Evolutionary conservation across 2,797 vertebrate species (phyloP).

Genomic region (Strix occidentalis): DNA sequence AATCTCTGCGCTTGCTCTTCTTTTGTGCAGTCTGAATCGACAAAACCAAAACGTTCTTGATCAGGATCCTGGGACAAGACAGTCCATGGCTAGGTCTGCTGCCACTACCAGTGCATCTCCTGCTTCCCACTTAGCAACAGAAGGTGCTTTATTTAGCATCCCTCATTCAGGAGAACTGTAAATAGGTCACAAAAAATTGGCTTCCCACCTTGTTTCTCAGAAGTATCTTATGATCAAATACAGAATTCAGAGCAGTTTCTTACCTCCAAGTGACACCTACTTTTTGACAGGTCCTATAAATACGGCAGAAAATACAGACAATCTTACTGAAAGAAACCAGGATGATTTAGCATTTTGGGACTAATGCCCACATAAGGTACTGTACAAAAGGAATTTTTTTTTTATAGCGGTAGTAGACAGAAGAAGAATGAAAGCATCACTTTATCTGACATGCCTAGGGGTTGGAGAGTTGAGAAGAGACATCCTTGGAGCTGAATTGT

Average conservation of each 20-base stretch:
- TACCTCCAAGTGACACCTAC: background rate
- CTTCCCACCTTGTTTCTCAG: constrained; percentile 17
- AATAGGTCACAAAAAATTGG: constrained; percentile 41
- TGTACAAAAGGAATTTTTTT: background rate
- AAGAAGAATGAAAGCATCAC: background rate
- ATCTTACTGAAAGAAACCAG: background rate
- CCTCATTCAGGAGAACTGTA: constrained; percentile 1
- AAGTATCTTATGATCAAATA: constrained; percentile 18
- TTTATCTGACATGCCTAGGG: background rate
- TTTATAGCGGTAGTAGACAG: background rate
- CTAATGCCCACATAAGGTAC: background rate
- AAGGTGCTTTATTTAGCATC: constrained; percentile 29
- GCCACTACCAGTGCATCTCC: background rate
- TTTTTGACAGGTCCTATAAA: constrained; percentile 37
- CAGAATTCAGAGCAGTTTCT: constrained; percentile 14
- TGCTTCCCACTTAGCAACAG: constrained; percentile 23
- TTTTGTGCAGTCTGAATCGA: background rate
- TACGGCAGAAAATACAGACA: background rate
- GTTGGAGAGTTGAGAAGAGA: background rate
- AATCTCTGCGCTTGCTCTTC: background rate
- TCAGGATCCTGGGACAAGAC: background rate
- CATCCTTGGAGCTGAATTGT: background rate
- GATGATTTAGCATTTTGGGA: background rate
- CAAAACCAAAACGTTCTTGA: background rate
- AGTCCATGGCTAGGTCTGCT: background rate